phyloP scores from a whole-genome alignment of 2,113 vertebrate genomes.

The Notarius lentiginosus region DNA sequence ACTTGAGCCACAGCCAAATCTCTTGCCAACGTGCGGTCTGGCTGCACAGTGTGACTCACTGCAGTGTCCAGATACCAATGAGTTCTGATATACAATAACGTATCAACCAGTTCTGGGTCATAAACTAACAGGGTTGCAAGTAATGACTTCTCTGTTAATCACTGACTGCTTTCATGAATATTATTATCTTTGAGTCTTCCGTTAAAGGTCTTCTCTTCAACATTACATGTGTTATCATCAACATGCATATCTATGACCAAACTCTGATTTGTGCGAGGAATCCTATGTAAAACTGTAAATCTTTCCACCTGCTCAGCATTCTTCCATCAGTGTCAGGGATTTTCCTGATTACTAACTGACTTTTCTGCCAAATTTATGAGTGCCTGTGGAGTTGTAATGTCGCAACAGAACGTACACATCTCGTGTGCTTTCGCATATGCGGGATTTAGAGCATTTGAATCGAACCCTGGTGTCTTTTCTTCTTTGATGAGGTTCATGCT shows the following conservation, averaged over 20 bases:
- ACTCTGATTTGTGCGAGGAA: not conserved
- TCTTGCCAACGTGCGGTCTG: slow-evolving; percentile 9
- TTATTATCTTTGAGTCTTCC: not conserved
- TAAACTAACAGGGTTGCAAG: not conserved
- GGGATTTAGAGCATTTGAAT: not conserved
- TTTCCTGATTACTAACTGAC: not conserved
- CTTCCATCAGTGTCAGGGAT: not conserved
- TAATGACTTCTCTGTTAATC: not conserved
- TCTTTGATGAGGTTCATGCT: not conserved
- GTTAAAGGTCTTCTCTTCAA: not conserved
- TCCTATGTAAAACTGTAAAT: not conserved
- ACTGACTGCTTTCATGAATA: not conserved
- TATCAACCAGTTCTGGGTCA: slow-evolving; percentile 1
- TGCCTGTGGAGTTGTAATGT: not conserved
- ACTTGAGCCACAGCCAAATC: slow-evolving; percentile 29
- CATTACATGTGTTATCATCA: not conserved
- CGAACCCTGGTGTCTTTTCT: not conserved
- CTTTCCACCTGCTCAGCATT: not conserved
- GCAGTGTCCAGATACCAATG: not conserved
- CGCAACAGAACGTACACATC: not conserved
- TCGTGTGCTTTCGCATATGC: not conserved
- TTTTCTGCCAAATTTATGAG: not conserved
- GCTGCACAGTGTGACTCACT: slow-evolving; percentile 1
- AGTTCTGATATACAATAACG: not conserved
- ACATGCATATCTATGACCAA: not conserved